Percentiles rank a stretch among this genome's conserved stretches.
Conservation (phyloP, 2,113 vertebrate species). For the Penelope pileata region DNA sequence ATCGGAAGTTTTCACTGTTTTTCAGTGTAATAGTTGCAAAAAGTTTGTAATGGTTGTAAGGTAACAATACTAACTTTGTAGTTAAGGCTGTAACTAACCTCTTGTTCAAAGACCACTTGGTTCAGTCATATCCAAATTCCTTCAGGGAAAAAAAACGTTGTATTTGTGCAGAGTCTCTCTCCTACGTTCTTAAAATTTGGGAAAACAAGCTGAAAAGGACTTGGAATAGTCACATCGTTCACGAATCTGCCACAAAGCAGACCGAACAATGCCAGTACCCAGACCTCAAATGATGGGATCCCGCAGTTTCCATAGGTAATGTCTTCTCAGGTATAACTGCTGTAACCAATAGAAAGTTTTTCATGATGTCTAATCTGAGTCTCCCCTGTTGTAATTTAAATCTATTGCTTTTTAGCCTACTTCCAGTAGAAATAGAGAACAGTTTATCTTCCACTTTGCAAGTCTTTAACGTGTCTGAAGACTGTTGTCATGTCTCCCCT, state of each 20-base stretch:
- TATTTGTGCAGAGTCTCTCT: not conserved
- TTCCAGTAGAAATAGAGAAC: constrained; percentile 31
- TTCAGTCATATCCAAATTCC: not conserved
- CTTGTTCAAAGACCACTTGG: not conserved
- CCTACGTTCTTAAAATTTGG: not conserved
- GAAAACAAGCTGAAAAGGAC: not conserved
- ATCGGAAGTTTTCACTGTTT: not conserved
- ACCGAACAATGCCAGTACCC: not conserved
- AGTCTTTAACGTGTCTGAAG: constrained; percentile 44
- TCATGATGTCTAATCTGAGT: not conserved
- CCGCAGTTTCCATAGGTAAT: not conserved
- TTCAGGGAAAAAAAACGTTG: not conserved
- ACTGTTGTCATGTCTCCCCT: constrained; percentile 62
- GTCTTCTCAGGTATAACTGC: constrained; percentile 49
- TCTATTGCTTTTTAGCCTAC: not conserved
- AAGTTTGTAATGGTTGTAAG: not conserved
- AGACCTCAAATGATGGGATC: not conserved
- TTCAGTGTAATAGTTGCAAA: not conserved
- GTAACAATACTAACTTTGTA: not conserved
- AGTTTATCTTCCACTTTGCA: constrained; percentile 35
- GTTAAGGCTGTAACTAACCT: not conserved
- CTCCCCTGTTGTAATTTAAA: not conserved
- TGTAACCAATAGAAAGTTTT: not conserved
- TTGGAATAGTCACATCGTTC: not conserved
- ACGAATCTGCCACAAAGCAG: not conserved